Percentiles rank a stretch among this genome's conserved stretches.
phyloP scores from a whole-genome alignment of 2,797 vertebrate genomes.

The Columba guinea region DNA sequence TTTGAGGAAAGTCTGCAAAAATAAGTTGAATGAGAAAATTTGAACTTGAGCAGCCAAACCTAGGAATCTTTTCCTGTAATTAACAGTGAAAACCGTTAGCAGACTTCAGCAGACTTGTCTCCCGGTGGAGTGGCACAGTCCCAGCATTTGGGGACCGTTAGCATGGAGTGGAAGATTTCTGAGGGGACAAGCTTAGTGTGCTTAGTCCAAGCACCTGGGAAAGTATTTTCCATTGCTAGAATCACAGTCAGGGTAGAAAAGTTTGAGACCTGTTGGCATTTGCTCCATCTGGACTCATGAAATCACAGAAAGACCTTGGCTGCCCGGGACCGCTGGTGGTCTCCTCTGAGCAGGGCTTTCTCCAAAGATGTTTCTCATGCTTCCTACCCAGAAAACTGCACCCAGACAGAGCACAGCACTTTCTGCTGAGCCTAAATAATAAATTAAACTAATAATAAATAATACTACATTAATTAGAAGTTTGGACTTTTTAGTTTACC shows the following conservation, averaged over 20 bases:
- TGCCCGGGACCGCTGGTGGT: not conserved
- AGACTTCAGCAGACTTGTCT: not conserved
- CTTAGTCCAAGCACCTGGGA: not conserved
- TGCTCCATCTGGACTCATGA: not conserved
- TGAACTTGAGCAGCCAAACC: not conserved
- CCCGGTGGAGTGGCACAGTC: not conserved
- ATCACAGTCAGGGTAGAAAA: not conserved
- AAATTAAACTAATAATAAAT: too few relatives aligned
- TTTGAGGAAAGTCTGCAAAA: not conserved
- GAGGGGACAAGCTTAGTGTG: not conserved
- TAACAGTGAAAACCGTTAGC: not conserved
- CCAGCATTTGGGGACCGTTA: not conserved
- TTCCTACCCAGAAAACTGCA: not conserved
- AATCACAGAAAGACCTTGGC: not conserved
- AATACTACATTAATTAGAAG: not conserved
- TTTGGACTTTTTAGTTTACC: not conserved
- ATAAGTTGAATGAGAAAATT: not conserved
- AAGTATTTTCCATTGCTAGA: constrained; percentile 7
- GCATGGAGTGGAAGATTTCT: not conserved
- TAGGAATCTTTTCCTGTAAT: not conserved
- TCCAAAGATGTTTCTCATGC: not conserved
- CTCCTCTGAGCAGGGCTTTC: not conserved
- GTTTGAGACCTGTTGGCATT: not conserved
- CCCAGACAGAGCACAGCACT: not conserved
- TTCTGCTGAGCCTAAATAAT: not conserved